Evolutionary conservation across 2,888 invertebrate species (phyloP).

Genomic region (Tiliacea aurago): DNA sequence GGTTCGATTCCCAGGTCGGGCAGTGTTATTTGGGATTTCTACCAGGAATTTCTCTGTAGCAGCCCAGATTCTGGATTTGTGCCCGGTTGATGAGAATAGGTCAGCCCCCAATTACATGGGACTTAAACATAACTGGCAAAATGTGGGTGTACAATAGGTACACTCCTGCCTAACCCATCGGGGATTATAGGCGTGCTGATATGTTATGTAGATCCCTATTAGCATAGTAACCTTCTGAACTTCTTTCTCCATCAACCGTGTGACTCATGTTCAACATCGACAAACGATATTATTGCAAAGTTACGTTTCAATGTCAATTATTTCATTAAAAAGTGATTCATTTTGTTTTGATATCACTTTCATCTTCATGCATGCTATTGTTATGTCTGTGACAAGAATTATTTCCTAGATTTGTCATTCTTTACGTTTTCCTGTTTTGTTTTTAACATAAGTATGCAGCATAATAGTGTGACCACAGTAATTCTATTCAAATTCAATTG

Average conservation of each 20-base stretch:
- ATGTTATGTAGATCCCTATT: not conserved
- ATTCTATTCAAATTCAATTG: slow-evolving; percentile 34
- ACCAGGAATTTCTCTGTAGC: too few relatives aligned
- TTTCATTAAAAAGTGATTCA: slow-evolving; percentile 48
- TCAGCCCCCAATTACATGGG: too few relatives aligned
- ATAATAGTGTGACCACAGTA: not conserved
- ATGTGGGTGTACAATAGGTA: too few relatives aligned
- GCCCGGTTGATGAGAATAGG: too few relatives aligned
- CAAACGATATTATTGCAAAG: slow-evolving; percentile 43
- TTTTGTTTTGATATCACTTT: slow-evolving; percentile 51
- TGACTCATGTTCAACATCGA: slow-evolving; percentile 44
- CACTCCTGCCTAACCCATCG: too few relatives aligned
- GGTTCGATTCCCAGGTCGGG: too few relatives aligned
- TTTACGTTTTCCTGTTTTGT: not conserved
- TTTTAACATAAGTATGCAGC: not conserved
- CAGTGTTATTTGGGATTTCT: too few relatives aligned
- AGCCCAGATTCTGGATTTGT: too few relatives aligned
- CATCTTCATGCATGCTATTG: slow-evolving; percentile 34
- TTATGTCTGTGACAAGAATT: slow-evolving; percentile 22
- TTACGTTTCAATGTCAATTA: slow-evolving; percentile 51
- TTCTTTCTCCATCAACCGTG: not conserved
- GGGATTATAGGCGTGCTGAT: too few relatives aligned
- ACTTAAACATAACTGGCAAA: too few relatives aligned
- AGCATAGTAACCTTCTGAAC: slow-evolving; percentile 29
- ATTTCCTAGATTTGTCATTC: not conserved